These are phyloP conservation scores for Chymomyza caudatula DNA, from an alignment of 2,888 invertebrate genomes.

Conservation along the genomic window DNA sequence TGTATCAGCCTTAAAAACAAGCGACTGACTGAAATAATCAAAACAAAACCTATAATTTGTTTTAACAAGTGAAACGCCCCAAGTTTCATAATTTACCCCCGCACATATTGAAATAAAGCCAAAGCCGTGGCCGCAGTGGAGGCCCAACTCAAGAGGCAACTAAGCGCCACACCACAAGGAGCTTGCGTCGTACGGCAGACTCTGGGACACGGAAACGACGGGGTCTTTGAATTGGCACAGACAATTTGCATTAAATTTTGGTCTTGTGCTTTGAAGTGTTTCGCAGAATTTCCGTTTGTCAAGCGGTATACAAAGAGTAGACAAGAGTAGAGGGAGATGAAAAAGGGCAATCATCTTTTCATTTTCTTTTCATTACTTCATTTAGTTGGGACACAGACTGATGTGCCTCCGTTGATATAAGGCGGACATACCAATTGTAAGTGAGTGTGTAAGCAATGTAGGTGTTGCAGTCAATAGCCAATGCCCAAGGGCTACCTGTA, in stretches of 20 bases:
- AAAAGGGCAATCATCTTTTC: conserved; percentile 25
- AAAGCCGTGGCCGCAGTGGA: conserved; percentile 39
- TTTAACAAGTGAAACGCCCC: conserved; percentile 59
- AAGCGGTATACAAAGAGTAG: conserved; percentile 1
- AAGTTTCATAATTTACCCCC: neutral
- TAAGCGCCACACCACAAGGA: neutral
- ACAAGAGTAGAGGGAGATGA: neutral
- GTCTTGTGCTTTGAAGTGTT: conserved; percentile 29
- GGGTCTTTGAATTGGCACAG: conserved; percentile 33
- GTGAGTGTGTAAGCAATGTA: neutral
- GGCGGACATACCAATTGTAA: neutral
- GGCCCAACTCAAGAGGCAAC: conserved; percentile 9
- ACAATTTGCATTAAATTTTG: conserved; percentile 46
- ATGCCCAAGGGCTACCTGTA: neutral
- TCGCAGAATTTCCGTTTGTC: conserved; percentile 20
- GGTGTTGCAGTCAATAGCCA: neutral
- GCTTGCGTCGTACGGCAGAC: neutral
- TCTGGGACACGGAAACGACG: neutral
- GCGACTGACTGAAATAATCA: conserved; percentile 52
- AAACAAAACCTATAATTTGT: conserved; percentile 68
- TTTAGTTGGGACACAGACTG: conserved; percentile 7
- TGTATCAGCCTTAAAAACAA: neutral
- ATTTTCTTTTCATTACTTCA: conserved; percentile 31
- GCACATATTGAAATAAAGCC: conserved; percentile 41
- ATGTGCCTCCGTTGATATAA: neutral